Base-by-base conservation (phyloP, 53 echinoderm and acorn worm species). In the Patiria pectinifera region DNA sequence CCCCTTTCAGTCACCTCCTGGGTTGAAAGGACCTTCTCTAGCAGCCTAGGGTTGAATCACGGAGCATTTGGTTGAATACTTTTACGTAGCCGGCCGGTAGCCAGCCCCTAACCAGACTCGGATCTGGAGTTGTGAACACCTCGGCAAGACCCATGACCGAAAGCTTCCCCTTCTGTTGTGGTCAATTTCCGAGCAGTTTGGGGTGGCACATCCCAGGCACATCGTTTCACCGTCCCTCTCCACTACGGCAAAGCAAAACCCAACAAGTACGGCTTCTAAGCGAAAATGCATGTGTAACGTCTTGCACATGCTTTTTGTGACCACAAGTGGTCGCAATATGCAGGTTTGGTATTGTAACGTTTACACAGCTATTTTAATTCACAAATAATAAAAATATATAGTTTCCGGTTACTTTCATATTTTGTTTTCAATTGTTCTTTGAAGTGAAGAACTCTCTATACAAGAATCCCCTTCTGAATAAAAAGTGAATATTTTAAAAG, bases 131-230 rank as follows among this genome's bases (percentile, higher is more conserved):
- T 75, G 86, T 86, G 86, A 86, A 71, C 18, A 21, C 48, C 6
- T 18, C 61, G 13, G 18, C 88, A 23, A 53, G 87, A 76, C 59
- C 62, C 78, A 60, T 77, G 78, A 88, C 78, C 88, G 45, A 88
- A 79, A 23, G 44, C 88, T 78, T 78, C 79, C 82, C 87, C 60
- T 72, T 62, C 62, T 88, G 88, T 78, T 88, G 78, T 58, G 79
- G 59, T 62, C 62, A 88, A 88, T 88, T 88, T 88, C 88, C 88
- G 79, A 78, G 78, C 79, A 78, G 78, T 18, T 26, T 3, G 19
- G 77, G 48, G 61, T 88, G 88, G 53, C 66, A 88, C 78, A 53
- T 71, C 48, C 78, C 88, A 88, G 88, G 43, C 88, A 77, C 78
- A 12, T 23, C 6, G 79, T 1, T 59, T n/a, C 6, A 71, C 75